These are phyloP conservation scores for Petrosia ficiformis DNA, from an alignment of 37 sponge, comb jelly and placozoan species.

Conservation along the genomic window DNA sequence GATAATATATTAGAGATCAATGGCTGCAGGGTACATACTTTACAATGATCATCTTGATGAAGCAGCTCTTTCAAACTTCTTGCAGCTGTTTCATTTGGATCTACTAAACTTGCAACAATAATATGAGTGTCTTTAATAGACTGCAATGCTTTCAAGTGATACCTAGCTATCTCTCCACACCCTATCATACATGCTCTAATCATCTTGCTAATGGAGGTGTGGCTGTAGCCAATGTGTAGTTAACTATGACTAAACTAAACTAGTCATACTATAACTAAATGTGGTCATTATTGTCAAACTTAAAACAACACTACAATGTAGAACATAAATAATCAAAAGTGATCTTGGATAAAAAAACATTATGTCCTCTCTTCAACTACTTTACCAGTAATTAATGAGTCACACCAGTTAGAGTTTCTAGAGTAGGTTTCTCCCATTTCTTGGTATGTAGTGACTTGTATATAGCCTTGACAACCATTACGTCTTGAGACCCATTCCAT, in stretches of 20 bases:
- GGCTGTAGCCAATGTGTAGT: not conserved
- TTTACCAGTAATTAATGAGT: no score
- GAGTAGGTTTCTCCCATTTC: not conserved
- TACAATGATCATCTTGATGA: not conserved
- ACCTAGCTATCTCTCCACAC: slow-evolving; percentile 36
- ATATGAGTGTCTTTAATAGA: not conserved
- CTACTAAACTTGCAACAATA: slow-evolving; percentile 25
- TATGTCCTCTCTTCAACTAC: no score
- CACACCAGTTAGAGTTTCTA: no score
- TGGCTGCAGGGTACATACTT: slow-evolving; percentile 10
- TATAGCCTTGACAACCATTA: not conserved
- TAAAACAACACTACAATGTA: not conserved
- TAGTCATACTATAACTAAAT: no score
- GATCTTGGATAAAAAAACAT: no score
- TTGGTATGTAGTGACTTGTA: not conserved
- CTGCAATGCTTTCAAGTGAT: slow-evolving; percentile 32
- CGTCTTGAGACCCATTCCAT: not conserved
- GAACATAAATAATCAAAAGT: no score
- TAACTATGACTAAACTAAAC: no score
- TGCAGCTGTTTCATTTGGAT: slow-evolving; percentile 12
- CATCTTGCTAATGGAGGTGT: not conserved
- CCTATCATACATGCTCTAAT: slow-evolving; percentile 36
- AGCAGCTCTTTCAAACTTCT: not conserved
- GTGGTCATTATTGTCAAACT: not conserved
- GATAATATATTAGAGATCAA: not conserved